Base-by-base conservation (phyloP, 2,113 vertebrate species). In the Capra hircus region DNA sequence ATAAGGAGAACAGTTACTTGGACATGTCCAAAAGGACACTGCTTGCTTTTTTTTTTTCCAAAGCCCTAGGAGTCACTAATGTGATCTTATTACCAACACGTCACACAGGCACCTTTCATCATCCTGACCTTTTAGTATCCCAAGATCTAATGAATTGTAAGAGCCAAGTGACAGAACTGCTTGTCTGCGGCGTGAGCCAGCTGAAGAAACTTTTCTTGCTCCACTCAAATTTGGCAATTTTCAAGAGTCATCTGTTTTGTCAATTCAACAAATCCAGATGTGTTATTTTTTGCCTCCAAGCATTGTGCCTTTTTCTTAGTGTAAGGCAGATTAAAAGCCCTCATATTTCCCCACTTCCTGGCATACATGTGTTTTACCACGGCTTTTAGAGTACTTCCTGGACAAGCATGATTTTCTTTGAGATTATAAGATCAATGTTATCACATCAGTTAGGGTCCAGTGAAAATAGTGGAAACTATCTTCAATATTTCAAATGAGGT, bases 151-250 rank as follows among this genome's bases (percentile, higher is more conserved):
- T 67, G 92, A 57, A 71, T 80, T 45, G 1, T 40, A 78, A 91
- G 14, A 71, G 13, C 30, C 90, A 77, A 82, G 50, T 12, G 67
- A 67, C 33, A 81, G 77, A 81, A 57, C 43, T 53, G 13, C 21
- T 71, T 78, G 48, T 84, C 88, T 88, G 48, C 5, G 27, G 83
- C n/a, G 7, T 92, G 40, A 67, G 52, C 50, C 33, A 59, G 21
- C 25, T 80, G 53, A 87, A 90, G 64, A 50, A 91, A 78, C 3
- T 67, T 95, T 81, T 91, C 90, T 88, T 88, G 77, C 83, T 97
- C 33, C 40, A 30, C 40, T 96, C 62, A 91, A 77, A 88, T 88
- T 40, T 52, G 77, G 52, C 43, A 60, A 36, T 60, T 96, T 85
- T 62, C 88, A 86, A 52, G 71, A 85, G 50, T 91, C 74, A 23